A percentile compares a stretch with the other conserved stretches of the same genome.
phyloP scores from a whole-genome alignment of 2,888 invertebrate genomes.

The Xestia c-nigrum region DNA sequence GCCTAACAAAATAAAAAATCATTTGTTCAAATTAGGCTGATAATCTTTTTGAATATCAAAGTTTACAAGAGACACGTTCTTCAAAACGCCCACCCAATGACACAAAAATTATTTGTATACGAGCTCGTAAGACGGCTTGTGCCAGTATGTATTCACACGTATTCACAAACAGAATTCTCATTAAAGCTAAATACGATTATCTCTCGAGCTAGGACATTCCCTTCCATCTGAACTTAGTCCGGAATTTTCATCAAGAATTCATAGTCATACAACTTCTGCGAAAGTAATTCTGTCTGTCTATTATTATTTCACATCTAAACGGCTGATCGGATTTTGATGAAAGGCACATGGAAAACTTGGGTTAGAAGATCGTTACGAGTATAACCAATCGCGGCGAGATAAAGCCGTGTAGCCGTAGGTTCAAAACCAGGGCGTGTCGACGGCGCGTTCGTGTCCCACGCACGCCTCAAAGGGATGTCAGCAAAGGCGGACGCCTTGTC shows the following conservation, averaged over 20 bases:
- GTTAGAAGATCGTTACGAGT: neutral
- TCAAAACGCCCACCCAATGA: too few species aligned
- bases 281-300: neutral
- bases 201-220: constrained; percentile 17
- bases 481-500: too few species aligned
- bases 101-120: too few species aligned
- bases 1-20: too few species aligned
- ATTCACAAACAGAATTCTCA: neutral
- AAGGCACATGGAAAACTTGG: neutral
- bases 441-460: too few species aligned
- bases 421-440: too few species aligned
- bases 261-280: neutral
- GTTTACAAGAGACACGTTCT: too few species aligned
- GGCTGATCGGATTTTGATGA: neutral
- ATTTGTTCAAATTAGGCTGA: too few species aligned
- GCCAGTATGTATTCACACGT: constrained; percentile 2
- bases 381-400: too few species aligned
- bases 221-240: constrained; percentile 22
- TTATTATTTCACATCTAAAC: neutral
- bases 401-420: too few species aligned
- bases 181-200: neutral
- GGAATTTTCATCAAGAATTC: constrained; percentile 33
- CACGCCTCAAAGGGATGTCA: too few species aligned
- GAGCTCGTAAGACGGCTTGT: neutral
- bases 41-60: too few species aligned